Conservation (phyloP, 2,797 vertebrate genomes). For the Brachyalestes nurse region DNA sequence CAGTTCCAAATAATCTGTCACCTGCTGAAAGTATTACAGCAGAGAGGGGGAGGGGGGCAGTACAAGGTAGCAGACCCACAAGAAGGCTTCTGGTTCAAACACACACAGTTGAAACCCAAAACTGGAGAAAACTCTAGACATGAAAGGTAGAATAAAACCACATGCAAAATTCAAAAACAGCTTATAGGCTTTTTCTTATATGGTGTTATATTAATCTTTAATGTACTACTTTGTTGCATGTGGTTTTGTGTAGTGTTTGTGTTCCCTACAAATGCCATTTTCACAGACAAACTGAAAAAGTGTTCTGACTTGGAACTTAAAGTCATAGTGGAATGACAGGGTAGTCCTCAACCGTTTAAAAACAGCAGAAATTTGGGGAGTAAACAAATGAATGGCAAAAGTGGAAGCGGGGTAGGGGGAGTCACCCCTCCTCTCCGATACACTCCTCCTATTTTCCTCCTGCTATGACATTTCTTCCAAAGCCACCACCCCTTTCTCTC, state of each 20-base stretch:
- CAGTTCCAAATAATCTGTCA: background rate
- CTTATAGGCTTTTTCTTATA: no score
- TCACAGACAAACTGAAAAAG: background rate
- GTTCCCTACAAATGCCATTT: background rate
- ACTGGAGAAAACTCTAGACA: conserved; percentile 22
- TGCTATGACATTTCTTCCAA: conserved; percentile 61
- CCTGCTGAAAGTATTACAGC: conserved; percentile 19
- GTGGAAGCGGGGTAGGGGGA: conserved; percentile 24
- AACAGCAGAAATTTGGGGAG: conserved; percentile 8
- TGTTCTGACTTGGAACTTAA: background rate
- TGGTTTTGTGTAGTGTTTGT: background rate
- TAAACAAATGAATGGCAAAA: conserved; percentile 39
- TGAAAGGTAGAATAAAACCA: background rate
- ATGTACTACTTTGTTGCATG: background rate
- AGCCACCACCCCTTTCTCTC: conserved; percentile 44
- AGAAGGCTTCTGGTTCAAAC: conserved; percentile 58
- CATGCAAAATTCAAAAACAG: background rate
- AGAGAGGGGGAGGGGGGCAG: conserved; percentile 41
- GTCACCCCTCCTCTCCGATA: conserved; percentile 44
- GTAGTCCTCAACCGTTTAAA: conserved; percentile 7
- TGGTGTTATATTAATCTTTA: no score
- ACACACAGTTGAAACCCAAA: conserved; percentile 38
- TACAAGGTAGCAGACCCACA: conserved; percentile 31
- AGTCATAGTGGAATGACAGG: background rate
- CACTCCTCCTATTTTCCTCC: conserved; percentile 64